phyloP scores from a whole-genome alignment of 2,797 vertebrate species.

The Oreonectes daqikongensis region DNA sequence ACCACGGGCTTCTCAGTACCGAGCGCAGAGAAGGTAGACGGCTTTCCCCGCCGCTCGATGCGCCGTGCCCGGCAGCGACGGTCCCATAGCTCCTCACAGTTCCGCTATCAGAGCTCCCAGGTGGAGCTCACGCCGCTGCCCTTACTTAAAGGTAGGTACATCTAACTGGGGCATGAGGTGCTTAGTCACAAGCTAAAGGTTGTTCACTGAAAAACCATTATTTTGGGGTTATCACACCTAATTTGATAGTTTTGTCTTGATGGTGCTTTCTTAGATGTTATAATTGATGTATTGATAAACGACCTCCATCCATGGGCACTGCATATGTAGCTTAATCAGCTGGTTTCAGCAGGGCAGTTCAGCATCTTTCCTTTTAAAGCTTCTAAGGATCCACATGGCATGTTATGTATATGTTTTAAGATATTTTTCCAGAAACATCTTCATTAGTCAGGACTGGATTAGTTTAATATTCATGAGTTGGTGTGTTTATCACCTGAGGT shows the following conservation, averaged over 20 bases:
- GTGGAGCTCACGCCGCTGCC: constrained; percentile 91
- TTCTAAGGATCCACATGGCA: not conserved
- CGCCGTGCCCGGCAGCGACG: constrained; percentile 88
- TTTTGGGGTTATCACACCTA: too few relatives aligned
- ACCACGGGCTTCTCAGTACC: constrained; percentile 88
- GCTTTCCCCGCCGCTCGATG: constrained; percentile 91
- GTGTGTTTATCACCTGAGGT: too few relatives aligned
- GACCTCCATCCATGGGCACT: not conserved
- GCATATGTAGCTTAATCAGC: constrained; percentile 2
- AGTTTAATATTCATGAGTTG: too few relatives aligned
- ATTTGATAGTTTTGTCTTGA: not conserved
- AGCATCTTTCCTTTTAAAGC: constrained; percentile 4
- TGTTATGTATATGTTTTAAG: not conserved
- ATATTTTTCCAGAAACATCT: not conserved
- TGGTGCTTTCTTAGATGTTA: not conserved
- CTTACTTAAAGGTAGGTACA: constrained; percentile 87
- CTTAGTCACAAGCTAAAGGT: not conserved
- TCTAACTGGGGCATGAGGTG: constrained; percentile 1
- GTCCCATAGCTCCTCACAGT: constrained; percentile 93
- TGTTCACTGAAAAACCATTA: not conserved
- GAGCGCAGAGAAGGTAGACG: constrained; percentile 92
- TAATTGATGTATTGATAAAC: not conserved
- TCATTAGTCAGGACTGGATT: not conserved
- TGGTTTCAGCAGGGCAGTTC: constrained; percentile 23
- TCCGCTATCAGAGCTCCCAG: constrained; percentile 94